phyloP scores from a whole-genome alignment of 1,140 invertebrate genomes.

The Eumaeus atala region DNA sequence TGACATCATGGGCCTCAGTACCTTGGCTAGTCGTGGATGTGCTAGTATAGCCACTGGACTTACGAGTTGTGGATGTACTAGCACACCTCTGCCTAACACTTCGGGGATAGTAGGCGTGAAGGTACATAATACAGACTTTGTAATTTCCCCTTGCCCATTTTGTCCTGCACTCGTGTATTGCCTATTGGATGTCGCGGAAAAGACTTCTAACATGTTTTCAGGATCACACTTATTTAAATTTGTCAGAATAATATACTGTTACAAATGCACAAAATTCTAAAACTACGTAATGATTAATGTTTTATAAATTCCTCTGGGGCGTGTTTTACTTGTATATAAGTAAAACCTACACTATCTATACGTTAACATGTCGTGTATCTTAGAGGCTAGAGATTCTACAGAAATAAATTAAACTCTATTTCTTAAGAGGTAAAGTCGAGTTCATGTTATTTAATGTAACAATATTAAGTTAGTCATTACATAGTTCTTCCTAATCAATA shows the following conservation, averaged over 20 bases:
- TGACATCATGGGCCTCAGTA: no score
- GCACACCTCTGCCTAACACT: no score
- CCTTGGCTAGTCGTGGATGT: no score
- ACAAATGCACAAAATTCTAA: slow-evolving; percentile 16
- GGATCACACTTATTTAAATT: background rate
- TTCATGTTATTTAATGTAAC: slow-evolving; percentile 22
- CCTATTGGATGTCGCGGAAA: no score
- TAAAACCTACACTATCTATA: slow-evolving; percentile 13
- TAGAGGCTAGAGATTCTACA: slow-evolving; percentile 12
- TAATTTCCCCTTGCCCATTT: no score
- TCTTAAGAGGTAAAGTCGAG: slow-evolving; percentile 26
- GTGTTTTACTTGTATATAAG: slow-evolving; percentile 14
- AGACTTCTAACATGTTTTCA: no score
- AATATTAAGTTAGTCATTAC: slow-evolving; percentile 5
- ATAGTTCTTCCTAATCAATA: slow-evolving; percentile 6
- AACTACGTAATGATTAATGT: slow-evolving; percentile 21
- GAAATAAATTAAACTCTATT: slow-evolving; percentile 25
- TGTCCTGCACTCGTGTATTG: no score
- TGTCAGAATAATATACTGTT: slow-evolving; percentile 7
- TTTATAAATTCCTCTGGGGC: slow-evolving; percentile 22
- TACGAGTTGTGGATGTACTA: no score
- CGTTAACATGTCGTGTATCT: slow-evolving; percentile 23
- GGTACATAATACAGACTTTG: no score
- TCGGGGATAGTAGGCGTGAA: no score
- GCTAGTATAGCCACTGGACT: no score